A percentile compares a stretch with the other conserved stretches of the same genome.
Conservation (phyloP, 2,888 invertebrate genomes). For the Diarsia mendica region DNA sequence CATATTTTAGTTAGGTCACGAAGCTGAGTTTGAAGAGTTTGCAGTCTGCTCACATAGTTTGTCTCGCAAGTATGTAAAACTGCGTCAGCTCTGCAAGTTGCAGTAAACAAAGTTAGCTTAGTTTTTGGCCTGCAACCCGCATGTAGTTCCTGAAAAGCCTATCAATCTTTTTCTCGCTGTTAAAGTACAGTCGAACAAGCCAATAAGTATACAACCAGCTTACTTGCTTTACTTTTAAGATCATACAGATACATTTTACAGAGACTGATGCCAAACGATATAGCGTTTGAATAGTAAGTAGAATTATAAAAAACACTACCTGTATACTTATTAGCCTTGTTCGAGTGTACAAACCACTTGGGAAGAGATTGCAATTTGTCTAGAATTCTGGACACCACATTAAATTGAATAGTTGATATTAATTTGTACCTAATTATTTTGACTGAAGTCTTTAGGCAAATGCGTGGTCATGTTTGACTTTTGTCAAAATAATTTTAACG, state of each 20-base stretch:
- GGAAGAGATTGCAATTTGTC: no score
- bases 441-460: not conserved
- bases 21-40: constrained; percentile 43
- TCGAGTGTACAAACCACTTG: not conserved
- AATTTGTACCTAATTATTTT: not conserved
- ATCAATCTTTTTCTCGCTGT: not conserved
- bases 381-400: not conserved
- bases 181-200: no score
- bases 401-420: no score
- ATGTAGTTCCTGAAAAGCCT: not conserved
- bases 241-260: no score
- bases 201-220: no score
- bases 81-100: not conserved
- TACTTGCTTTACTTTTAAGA: no score
- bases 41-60: not conserved
- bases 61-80: not conserved
- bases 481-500: not conserved
- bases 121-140: no score
- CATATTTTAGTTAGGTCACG: constrained; percentile 59
- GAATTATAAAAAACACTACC: no score
- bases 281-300: no score
- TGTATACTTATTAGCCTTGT: no score
- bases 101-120: no score
- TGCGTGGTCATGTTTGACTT: not conserved
- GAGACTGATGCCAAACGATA: no score